Base-by-base conservation (phyloP, 2,113 vertebrate genomes). In the Cichladusa arquata region DNA sequence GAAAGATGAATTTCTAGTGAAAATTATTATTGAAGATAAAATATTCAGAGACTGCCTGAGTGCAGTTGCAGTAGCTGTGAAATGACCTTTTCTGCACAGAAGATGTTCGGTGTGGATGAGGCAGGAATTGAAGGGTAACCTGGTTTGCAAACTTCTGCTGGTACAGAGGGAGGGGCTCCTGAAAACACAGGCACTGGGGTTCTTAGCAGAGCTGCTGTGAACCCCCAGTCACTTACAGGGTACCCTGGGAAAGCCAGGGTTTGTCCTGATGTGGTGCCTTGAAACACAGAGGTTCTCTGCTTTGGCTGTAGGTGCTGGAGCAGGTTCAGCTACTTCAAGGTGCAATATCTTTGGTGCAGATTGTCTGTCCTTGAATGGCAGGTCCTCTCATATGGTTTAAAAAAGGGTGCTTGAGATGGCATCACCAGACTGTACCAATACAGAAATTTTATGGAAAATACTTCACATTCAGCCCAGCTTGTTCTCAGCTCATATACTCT, bases 11-110 rank as follows among this genome's bases (percentile, higher is more conserved):
- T 87, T 91, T 69, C 62, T 79, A 84, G 82, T 9, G 40, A 71
- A 93, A 95, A 72, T 81, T 82, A 73, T 60, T 67, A 50, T 64
- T 94, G 69, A 69, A 91, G 78, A 65, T 89, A 86, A 86, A 82
- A 61, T 92, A 86, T 88, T 94, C 67, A 90, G 62, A 71, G 45
- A 25, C 72, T 93, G 64, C 61, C 72, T 77, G 77, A 80, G 76
- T 81, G 69, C 65, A 95, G 33, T 47, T 80, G 76, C 77, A 86
- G 53, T 54, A 74, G 48, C 81, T 92, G 53, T 82, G 79, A 80
- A 92, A 86, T 78, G 53, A 72, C 90, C 87, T 94, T 94, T 93
- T 62, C 42, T 6, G 3, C 44, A 33, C 34, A 60, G 54, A 56
- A 34, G 88, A 17, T 38, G 7, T 33, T 92, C 6, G 0, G 23